phyloP scores from a whole-genome alignment of 1,140 invertebrate species.

The Latrodectus geometricus region DNA sequence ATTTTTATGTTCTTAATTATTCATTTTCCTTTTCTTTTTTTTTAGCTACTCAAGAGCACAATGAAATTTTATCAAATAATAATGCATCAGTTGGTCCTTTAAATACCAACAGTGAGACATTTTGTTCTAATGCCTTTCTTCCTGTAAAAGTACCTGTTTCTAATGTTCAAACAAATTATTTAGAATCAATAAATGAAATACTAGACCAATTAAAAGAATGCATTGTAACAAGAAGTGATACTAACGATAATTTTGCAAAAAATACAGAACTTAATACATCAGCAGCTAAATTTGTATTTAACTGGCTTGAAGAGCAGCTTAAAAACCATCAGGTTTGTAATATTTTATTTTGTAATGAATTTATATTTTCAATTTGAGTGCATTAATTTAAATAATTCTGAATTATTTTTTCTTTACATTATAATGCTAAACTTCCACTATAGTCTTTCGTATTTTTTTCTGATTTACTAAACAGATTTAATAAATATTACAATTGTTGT shows the following conservation, averaged over 20 bases:
- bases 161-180: neutral
- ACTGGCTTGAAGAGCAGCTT: conserved; percentile 27
- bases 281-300: conserved; percentile 29
- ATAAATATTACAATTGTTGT: too few species aligned
- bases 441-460: too few species aligned
- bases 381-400: too few species aligned
- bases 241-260: conserved; percentile 36
- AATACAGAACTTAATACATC: conserved; percentile 18
- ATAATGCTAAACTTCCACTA: too few species aligned
- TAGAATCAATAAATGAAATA: conserved; percentile 6
- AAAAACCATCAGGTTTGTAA: conserved; percentile 24
- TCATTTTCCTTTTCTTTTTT: neutral
- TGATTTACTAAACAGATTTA: too few species aligned
- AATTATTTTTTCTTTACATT: too few species aligned
- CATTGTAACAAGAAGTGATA: conserved; percentile 28
- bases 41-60: conserved; percentile 10
- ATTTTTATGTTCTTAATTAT: neutral
- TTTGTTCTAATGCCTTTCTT: neutral
- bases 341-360: neutral
- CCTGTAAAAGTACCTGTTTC: conserved; percentile 7
- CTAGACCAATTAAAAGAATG: conserved; percentile 36
- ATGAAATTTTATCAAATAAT: neutral
- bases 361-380: too few species aligned
- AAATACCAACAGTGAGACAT: conserved; percentile 7
- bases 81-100: neutral